A percentile compares a stretch with the other conserved stretches of the same genome.
Conservation (phyloP, 1,140 invertebrate genomes). For the Drosophila sulfurigaster region DNA sequence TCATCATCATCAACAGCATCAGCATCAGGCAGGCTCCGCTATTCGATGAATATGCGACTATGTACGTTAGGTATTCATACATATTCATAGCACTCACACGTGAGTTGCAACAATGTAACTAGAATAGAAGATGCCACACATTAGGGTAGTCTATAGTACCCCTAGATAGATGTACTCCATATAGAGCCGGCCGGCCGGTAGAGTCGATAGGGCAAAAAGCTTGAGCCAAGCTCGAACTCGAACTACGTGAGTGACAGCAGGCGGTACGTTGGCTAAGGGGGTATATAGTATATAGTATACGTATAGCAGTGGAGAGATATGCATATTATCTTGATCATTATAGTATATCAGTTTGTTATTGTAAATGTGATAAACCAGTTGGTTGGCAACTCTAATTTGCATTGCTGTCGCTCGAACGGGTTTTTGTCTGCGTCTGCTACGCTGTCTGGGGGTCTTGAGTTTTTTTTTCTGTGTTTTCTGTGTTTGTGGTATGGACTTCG, state of each 20-base stretch:
- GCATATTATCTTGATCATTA: background rate
- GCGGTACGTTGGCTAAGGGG: constrained; percentile 12
- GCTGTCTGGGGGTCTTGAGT: constrained; percentile 16
- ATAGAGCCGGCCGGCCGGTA: constrained; percentile 35
- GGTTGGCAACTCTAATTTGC: constrained; percentile 76
- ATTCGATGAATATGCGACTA: background rate
- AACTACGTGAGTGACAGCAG: constrained; percentile 61
- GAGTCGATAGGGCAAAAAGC: background rate
- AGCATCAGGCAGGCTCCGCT: background rate
- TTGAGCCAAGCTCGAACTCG: background rate
- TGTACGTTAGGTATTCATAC: constrained; percentile 18
- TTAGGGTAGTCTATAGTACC: background rate
- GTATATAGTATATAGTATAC: background rate
- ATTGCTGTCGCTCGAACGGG: constrained; percentile 58
- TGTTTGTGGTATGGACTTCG: background rate
- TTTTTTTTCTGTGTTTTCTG: too few species aligned
- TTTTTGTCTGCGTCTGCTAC: constrained; percentile 41
- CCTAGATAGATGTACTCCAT: background rate
- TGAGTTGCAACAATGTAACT: constrained; percentile 6
- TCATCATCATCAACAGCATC: background rate
- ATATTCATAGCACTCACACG: constrained; percentile 28
- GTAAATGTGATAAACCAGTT: constrained; percentile 70
- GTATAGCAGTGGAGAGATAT: background rate
- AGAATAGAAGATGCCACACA: constrained; percentile 9
- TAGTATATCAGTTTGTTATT: background rate